Evolutionary conservation across 2,888 invertebrate species (phyloP), one percentile per base, ranked within the genome.

Genomic region (Drosophila sordidapex): DNA sequence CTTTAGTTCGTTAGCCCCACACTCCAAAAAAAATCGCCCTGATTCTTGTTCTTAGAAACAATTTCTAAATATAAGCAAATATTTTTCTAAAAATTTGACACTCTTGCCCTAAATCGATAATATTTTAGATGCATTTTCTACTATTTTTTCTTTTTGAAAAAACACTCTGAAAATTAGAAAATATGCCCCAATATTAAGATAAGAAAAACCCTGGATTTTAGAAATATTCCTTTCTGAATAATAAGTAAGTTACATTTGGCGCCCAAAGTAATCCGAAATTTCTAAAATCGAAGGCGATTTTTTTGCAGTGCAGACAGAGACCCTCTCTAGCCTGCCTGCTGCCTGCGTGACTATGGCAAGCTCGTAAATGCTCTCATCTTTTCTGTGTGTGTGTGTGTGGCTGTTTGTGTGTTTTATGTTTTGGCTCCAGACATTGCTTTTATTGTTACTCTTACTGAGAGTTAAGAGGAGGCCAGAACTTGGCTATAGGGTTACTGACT

Each of bases 401-500:
- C 46, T 81, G 53, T 5, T 49, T 80, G 62, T 77, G 71, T 73
- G 70, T 81, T 75, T 80, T 80, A 73, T 90, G 80, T 70, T 81
- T 78, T 63, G 67, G 81, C 70, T 51, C 35, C 64, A 80, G 79
- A 71, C 80, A 67, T 66, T 77, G 89, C 90, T 85, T 85, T 89
- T 85, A 87, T 85, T 89, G 82, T 77, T 70, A 80, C 70, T 80
- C 61, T 74, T 58, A 54, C 77, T 43, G 60, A 48, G 76, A 49
- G 56, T 63, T 36, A 58, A 54, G 74, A 43, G 61, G 72, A 64
- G 71, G 70, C 80, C 82, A 83, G 81, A 83, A 78, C 90, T 76
- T 69, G 70, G 70, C 70, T 68, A 60, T 70, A 81, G 90, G 90
- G 91, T 89, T 90, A 89, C 89, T 90, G 89, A 90, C 91, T 85